phyloP scores from a whole-genome alignment of 1,140 invertebrate species.

The Rhopalosiphum padi region DNA sequence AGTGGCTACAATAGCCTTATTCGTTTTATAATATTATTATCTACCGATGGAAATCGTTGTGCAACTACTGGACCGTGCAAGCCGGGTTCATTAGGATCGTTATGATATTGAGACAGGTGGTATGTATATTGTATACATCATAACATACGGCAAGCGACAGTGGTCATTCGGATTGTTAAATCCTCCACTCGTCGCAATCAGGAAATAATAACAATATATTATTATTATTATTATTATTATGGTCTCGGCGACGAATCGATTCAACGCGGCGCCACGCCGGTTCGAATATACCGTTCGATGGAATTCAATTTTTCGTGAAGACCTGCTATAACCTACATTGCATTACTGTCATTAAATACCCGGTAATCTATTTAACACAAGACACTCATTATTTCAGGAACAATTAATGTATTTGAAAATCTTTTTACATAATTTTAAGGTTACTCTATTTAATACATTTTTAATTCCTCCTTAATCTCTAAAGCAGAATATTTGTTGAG shows the following conservation, averaged over 20 bases:
- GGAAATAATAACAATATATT: constrained; percentile 10
- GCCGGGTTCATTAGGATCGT: not conserved
- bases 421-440: not conserved
- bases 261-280: not conserved
- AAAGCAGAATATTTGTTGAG: not conserved
- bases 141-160: not conserved
- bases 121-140: not conserved
- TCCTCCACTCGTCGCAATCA: not conserved
- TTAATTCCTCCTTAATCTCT: not conserved
- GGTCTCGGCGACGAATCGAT: not conserved
- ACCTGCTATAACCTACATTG: not conserved
- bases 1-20: not conserved
- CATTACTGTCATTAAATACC: not conserved
- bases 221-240: not conserved
- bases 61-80: too few relatives aligned
- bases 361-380: not conserved
- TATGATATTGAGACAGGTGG: not conserved
- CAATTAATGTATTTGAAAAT: not conserved
- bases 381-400: not conserved
- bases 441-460: not conserved
- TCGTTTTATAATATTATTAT: not conserved
- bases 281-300: not conserved
- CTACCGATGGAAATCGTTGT: not conserved
- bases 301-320: not conserved
- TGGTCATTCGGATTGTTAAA: not conserved